Evolutionary conservation across 2,797 vertebrate genomes (phyloP).

Genomic region (Jordanella pulchra): DNA sequence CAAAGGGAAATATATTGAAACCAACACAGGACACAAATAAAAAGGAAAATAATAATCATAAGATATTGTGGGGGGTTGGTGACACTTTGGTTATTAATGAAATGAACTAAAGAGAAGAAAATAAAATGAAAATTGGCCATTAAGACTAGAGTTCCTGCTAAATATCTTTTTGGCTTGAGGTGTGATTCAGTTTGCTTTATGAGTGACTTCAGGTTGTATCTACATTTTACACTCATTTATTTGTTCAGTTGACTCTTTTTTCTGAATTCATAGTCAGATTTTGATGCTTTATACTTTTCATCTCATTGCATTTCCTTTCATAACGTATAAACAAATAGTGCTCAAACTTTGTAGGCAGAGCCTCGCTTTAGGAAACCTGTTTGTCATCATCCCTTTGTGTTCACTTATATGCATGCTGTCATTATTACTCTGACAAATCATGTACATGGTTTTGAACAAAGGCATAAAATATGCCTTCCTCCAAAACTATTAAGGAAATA

Average conservation of each 20-base stretch:
- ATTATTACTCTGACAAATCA: neutral
- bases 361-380: neutral
- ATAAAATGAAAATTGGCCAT: neutral
- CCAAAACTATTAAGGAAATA: neutral
- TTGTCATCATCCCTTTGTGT: neutral
- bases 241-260: neutral
- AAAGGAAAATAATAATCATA: neutral
- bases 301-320: neutral
- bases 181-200: neutral
- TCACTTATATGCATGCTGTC: neutral
- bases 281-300: neutral
- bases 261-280: neutral
- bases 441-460: neutral
- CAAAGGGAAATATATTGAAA: slow-evolving; percentile 3
- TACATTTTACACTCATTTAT: neutral
- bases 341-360: neutral
- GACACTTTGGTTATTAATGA: too few relatives aligned
- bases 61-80: neutral
- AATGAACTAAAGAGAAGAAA: neutral
- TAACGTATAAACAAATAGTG: neutral
- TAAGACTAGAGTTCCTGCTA: neutral
- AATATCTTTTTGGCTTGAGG: neutral
- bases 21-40: slow-evolving; percentile 2
- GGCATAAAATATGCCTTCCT: neutral
- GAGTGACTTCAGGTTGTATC: neutral